Evolutionary conservation across 2,797 vertebrate genomes (phyloP).

Genomic region (Macropus fuliginosus): DNA sequence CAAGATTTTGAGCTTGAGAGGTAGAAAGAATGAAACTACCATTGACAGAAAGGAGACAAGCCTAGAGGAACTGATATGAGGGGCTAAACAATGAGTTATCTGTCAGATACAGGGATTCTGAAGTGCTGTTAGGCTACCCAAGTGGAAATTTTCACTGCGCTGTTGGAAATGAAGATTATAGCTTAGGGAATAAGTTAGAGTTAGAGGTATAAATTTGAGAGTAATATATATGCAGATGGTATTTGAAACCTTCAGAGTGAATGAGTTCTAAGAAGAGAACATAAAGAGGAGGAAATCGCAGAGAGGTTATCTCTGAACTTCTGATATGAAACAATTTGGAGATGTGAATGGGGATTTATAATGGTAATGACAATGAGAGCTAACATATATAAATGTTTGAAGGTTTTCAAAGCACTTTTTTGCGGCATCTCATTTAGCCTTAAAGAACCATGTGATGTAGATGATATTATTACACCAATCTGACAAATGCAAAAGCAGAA

Average conservation of each 20-base stretch:
- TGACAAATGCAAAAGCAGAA: not conserved
- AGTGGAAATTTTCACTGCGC: not conserved
- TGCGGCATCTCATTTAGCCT: not conserved
- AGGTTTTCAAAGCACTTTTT: not conserved
- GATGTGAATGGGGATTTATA: not conserved
- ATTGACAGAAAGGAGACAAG: not conserved
- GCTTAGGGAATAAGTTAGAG: not conserved
- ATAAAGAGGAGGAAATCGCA: not conserved
- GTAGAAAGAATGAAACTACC: not conserved
- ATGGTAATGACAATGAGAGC: not conserved
- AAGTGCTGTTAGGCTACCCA: not conserved
- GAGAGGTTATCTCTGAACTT: not conserved
- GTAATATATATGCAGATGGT: slow-evolving; percentile 6
- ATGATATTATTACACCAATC: not conserved
- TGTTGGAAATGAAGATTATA: not conserved
- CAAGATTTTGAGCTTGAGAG: not conserved
- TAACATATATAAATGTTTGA: not conserved
- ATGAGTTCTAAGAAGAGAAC: not conserved
- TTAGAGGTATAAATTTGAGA: not conserved
- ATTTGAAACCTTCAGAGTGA: not conserved
- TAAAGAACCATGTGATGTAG: not conserved
- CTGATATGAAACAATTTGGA: not conserved
- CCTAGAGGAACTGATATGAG: not conserved
- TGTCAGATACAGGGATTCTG: not conserved
- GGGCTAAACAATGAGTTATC: not conserved